These are phyloP conservation scores for Pedicia rivosa DNA, from an alignment of 2,888 invertebrate genomes.

Conservation along the genomic window DNA sequence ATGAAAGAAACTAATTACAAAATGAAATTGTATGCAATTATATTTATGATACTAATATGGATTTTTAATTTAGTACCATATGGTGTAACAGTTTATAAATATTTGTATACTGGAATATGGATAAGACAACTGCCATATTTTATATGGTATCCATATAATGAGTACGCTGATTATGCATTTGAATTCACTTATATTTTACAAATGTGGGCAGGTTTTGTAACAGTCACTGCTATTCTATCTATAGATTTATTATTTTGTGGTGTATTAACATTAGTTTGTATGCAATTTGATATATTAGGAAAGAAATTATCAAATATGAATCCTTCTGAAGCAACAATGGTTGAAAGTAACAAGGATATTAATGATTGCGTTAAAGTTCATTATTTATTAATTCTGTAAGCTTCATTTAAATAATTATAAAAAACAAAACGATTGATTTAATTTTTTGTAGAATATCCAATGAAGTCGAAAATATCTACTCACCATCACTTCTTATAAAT, in stretches of 20 bases:
- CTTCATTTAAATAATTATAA: slow-evolving; percentile 3
- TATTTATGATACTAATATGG: slow-evolving; percentile 20
- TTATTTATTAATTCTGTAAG: background rate
- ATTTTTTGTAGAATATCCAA: slow-evolving; percentile 14
- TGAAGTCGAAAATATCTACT: slow-evolving; percentile 20
- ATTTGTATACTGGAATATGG: slow-evolving; percentile 5
- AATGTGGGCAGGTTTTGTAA: slow-evolving; percentile 16
- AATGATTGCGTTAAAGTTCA: background rate
- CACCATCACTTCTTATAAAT: slow-evolving; percentile 21
- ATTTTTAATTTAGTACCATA: slow-evolving; percentile 19
- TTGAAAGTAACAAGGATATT: background rate
- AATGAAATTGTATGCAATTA: slow-evolving; percentile 16
- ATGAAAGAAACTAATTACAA: slow-evolving; percentile 5
- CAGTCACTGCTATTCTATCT: slow-evolving; percentile 19
- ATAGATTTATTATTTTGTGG: slow-evolving; percentile 22
- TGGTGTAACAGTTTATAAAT: slow-evolving; percentile 7
- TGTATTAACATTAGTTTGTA: slow-evolving; percentile 20
- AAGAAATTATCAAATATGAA: background rate
- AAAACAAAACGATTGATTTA: background rate
- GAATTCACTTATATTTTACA: slow-evolving; percentile 7
- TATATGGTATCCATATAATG: slow-evolving; percentile 13
- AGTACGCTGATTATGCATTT: background rate
- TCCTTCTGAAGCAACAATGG: slow-evolving; percentile 10
- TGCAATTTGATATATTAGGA: slow-evolving; percentile 19
- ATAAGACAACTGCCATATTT: slow-evolving; percentile 10